Evolutionary conservation across 2,797 vertebrate species (phyloP), one percentile per base, ranked within the genome.

Genomic region (Glyptemys insculpta): DNA sequence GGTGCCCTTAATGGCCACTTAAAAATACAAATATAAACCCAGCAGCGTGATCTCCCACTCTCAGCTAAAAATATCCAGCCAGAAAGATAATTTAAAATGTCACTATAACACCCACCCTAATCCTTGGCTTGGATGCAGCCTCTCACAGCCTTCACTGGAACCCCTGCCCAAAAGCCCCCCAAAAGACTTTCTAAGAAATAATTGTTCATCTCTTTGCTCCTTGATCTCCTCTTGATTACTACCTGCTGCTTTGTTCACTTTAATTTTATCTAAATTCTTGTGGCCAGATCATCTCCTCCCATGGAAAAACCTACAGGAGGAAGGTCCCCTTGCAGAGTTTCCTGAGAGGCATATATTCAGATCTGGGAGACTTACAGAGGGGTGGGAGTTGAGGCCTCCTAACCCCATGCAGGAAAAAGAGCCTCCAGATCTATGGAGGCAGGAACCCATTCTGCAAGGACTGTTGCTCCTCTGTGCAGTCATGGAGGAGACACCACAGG

Each of bases 401-500:
- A 93, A 95, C 76, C 95, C 79, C 85, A 54, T 2, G 21, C 86
- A 82, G 76, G 79, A 92, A 87, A 96, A 94, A 93, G 92, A 93
- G 95, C 93, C 91, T 94, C 89, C 82, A 82, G 90, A 92, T 96
- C 93, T 92, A 78, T 72, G 83, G 87, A 95, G 87, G 92, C 91
- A 96, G 91, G 84, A 95, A 81, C 94, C 34, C 2, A 0, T 91
- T 90, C 94, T 96, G 72, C 1, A 1, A 92, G 86, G 92, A 68
- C 65, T 54, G 27, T 31, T 93, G 90, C 80, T 96, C 95, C 95
- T 94, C 21, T 89, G 84, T 84, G 88, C 76, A 90, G 50, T 92
- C 94, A 95, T 93, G 89, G 91, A 93, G 79, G 96, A 92, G 94
- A 93, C 93, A 92, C 91, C 91, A 84, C 90, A 96, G 90, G 93